phyloP scores from a whole-genome alignment of 2,888 invertebrate species.

The Drosophila bunnanda region DNA sequence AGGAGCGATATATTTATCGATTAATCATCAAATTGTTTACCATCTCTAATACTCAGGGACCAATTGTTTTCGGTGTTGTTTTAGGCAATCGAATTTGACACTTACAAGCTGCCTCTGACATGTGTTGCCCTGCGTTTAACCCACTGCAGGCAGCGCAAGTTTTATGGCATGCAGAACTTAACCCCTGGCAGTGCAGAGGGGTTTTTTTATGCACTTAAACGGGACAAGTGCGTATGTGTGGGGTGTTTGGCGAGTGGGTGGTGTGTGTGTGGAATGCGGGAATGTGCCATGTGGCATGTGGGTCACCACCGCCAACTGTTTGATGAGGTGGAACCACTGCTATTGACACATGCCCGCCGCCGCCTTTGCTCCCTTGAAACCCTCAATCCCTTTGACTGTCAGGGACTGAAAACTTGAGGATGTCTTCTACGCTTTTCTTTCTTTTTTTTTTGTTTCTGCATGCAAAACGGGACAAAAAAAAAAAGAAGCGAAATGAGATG shows the following conservation, averaged over 20 bases:
- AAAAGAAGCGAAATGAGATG: neutral
- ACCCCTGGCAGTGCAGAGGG: constrained; percentile 36
- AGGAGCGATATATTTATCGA: neutral
- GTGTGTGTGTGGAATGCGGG: constrained; percentile 3
- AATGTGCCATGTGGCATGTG: constrained; percentile 34
- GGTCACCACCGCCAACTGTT: constrained; percentile 48
- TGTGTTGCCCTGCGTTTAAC: constrained; percentile 41
- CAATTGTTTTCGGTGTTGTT: neutral
- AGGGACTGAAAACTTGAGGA: constrained; percentile 21
- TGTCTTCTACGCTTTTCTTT: neutral
- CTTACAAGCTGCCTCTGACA: constrained; percentile 56
- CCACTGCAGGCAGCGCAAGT: constrained; percentile 15
- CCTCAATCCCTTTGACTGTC: constrained; percentile 7
- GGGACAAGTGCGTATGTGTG: constrained; percentile 24
- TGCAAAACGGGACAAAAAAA: constrained; percentile 22
- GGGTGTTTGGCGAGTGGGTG: neutral
- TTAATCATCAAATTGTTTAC: neutral
- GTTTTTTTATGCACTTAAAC: constrained; percentile 49
- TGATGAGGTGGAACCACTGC: constrained; percentile 41
- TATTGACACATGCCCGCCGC: constrained; percentile 45
- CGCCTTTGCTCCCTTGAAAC: constrained; percentile 3
- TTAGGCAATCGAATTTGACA: constrained; percentile 58
- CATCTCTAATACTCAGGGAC: neutral
- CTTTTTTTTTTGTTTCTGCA: constrained; percentile 15
- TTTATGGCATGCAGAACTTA: constrained; percentile 13